phyloP scores from a whole-genome alignment of 2,797 vertebrate species.

The Pseudochaenichthys georgianus region DNA sequence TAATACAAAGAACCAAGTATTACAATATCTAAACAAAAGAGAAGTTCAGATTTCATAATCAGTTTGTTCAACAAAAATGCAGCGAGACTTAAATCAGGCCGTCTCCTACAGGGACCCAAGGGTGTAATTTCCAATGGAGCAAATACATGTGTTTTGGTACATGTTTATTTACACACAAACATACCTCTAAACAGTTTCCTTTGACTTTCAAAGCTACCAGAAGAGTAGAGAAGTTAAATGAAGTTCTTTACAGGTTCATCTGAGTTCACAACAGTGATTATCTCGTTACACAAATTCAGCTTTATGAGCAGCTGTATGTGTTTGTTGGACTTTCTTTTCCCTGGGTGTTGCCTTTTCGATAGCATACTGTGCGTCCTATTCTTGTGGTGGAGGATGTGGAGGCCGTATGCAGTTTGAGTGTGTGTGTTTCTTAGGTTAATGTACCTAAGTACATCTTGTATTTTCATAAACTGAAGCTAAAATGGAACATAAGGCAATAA shows the following conservation, averaged over 20 bases:
- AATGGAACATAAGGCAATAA: background rate
- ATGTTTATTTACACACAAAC: background rate
- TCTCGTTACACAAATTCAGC: background rate
- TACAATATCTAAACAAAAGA: constrained; percentile 1
- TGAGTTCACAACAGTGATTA: background rate
- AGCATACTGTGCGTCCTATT: background rate
- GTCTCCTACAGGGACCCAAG: background rate
- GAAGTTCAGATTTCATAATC: constrained; percentile 1
- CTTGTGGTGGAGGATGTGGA: background rate
- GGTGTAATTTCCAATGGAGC: background rate
- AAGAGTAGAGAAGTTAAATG: background rate
- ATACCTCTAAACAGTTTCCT: background rate
- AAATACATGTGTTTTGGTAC: background rate
- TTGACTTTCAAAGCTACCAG: background rate
- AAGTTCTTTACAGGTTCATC: background rate
- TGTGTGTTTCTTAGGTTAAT: background rate
- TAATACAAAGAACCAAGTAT: background rate
- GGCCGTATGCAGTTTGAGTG: background rate
- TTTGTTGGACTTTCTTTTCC: background rate
- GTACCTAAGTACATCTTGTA: background rate
- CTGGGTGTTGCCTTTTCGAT: background rate
- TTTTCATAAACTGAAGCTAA: background rate
- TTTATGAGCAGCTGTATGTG: background rate
- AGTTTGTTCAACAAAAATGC: background rate
- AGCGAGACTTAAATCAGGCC: background rate